phyloP scores from a whole-genome alignment of 2,888 invertebrate genomes.

The Tenthredo scrophulariae region DNA sequence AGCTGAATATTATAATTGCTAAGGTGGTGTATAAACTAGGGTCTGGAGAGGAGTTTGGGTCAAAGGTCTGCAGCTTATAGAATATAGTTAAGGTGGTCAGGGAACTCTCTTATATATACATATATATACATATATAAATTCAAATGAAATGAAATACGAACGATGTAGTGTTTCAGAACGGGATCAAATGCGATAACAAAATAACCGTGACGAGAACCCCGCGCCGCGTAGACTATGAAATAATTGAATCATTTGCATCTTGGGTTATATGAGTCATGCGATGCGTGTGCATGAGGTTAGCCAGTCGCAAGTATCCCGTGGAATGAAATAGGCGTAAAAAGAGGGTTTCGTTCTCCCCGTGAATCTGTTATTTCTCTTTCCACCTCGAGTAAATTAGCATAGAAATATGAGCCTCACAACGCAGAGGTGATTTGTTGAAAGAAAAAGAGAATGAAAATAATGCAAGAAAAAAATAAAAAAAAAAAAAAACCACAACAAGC shows the following conservation, averaged over 20 bases:
- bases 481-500: neutral
- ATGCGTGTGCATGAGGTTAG: constrained; percentile 42
- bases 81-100: constrained; percentile 50
- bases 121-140: neutral
- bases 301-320: neutral
- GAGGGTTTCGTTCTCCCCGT: neutral
- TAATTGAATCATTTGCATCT: constrained; percentile 50
- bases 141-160: constrained; percentile 34
- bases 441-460: neutral
- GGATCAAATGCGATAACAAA: constrained; percentile 43
- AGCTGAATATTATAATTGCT: constrained; percentile 31
- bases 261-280: constrained; percentile 13
- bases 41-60: neutral
- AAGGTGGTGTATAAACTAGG: constrained; percentile 14
- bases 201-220: constrained; percentile 32
- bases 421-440: neutral
- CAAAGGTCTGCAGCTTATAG: neutral
- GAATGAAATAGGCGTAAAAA: constrained; percentile 35
- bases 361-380: constrained; percentile 24
- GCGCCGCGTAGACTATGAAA: constrained; percentile 36
- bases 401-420: constrained; percentile 35
- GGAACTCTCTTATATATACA: neutral
- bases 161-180: constrained; percentile 36
- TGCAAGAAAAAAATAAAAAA: neutral
- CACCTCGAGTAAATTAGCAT: constrained; percentile 19